phyloP scores from a whole-genome alignment of 2,888 invertebrate species.

The Pachymerium ferrugineum region DNA sequence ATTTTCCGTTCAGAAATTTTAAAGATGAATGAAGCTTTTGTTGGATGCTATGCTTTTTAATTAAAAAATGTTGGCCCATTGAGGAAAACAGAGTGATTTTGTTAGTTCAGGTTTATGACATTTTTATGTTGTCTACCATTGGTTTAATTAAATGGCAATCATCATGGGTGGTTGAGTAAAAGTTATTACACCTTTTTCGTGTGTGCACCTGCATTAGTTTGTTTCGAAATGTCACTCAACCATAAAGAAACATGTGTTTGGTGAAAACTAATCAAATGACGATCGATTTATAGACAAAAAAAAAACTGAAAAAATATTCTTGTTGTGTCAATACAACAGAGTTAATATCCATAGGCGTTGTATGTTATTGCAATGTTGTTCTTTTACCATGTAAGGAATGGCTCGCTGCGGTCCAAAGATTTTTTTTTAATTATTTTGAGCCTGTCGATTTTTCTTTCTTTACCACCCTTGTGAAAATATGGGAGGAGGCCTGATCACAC shows the following conservation, averaged over 20 bases:
- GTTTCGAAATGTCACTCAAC: neutral
- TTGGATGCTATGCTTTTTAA: no score
- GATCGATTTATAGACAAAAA: neutral
- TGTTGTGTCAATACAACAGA: neutral
- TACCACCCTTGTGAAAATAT: neutral
- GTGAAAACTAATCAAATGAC: neutral
- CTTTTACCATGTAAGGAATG: no score
- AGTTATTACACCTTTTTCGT: slow-evolving; percentile 3
- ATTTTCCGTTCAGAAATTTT: no score
- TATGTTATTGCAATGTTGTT: neutral
- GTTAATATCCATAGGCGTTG: neutral
- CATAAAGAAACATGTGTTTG: neutral
- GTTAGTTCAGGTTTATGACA: neutral
- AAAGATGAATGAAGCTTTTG: no score
- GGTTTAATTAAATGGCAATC: slow-evolving; percentile 16
- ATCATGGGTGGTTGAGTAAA: slow-evolving; percentile 14
- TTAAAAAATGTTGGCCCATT: no score
- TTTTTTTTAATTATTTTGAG: no score
- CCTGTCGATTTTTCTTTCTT: no score
- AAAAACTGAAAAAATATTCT: neutral
- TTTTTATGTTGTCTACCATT: neutral
- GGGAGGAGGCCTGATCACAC: neutral
- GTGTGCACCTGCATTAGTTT: slow-evolving; percentile 3
- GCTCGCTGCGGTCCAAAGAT: no score
- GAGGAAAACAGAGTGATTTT: no score